These are phyloP conservation scores for Drepanosiphum platanoidis DNA, from an alignment of 2,888 invertebrate genomes.

Conservation along the genomic window DNA sequence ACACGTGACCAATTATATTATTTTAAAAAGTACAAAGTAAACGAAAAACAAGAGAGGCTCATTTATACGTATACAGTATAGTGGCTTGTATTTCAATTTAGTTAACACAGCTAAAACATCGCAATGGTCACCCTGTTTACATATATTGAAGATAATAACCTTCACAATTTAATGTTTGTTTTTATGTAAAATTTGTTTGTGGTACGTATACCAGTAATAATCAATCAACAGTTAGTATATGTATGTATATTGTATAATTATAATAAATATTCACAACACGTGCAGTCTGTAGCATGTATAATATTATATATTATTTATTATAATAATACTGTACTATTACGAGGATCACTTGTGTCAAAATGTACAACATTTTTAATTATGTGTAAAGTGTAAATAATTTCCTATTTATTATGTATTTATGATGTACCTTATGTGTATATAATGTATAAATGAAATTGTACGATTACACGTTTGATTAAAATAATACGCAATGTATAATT, in stretches of 20 bases:
- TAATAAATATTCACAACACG: neutral
- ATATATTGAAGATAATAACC: no score
- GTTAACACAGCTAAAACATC: no score
- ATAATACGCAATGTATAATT: neutral
- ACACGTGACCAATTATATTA: neutral
- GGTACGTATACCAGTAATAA: neutral
- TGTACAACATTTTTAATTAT: conserved; percentile 8
- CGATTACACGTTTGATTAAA: conserved; percentile 24
- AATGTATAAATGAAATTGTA: conserved; percentile 19
- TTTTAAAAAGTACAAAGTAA: neutral
- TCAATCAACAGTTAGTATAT: neutral
- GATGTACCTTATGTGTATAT: neutral
- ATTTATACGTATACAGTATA: no score
- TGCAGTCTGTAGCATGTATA: neutral
- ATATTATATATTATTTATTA: neutral
- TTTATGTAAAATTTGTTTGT: conserved; percentile 28
- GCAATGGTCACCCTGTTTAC: no score
- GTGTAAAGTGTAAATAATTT: conserved; percentile 43
- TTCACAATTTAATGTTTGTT: neutral
- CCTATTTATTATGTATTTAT: neutral
- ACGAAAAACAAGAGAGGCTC: neutral
- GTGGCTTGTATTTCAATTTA: no score
- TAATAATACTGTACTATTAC: neutral
- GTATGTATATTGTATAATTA: neutral
- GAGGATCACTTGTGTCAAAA: conserved; percentile 22